phyloP scores from a whole-genome alignment of 2,888 invertebrate species.

The Xylota sylvarum region DNA sequence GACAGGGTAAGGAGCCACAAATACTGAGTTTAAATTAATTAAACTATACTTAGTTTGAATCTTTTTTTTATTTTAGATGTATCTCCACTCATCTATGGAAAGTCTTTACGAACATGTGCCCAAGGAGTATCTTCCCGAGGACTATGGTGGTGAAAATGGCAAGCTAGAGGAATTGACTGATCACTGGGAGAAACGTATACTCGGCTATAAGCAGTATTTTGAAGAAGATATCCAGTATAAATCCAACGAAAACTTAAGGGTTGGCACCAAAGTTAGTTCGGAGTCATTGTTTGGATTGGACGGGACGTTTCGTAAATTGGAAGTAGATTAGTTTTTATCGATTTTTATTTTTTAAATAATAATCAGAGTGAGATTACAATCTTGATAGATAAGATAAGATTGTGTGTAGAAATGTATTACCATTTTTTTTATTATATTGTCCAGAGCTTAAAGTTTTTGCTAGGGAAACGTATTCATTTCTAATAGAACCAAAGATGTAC shows the following conservation, averaged over 20 bases:
- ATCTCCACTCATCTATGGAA: conserved; percentile 84
- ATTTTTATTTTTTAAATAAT: neutral
- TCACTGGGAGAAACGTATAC: conserved; percentile 78
- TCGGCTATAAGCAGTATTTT: conserved; percentile 78
- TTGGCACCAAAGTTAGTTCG: conserved; percentile 78
- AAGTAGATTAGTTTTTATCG: conserved; percentile 79
- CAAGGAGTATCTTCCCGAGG: conserved; percentile 87
- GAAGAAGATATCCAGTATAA: conserved; percentile 80
- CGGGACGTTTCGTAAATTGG: conserved; percentile 81
- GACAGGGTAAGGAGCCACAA: conserved; percentile 85
- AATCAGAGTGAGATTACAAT: too few species aligned
- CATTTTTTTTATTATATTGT: too few species aligned
- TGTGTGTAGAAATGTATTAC: too few species aligned
- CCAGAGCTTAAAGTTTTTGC: too few species aligned
- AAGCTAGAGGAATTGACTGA: conserved; percentile 83
- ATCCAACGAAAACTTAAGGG: conserved; percentile 79
- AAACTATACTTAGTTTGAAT: too few species aligned
- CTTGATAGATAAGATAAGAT: too few species aligned
- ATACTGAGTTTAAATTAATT: neutral
- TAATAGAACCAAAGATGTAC: neutral
- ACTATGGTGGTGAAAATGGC: conserved; percentile 88
- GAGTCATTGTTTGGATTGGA: conserved; percentile 81
- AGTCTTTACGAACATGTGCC: conserved; percentile 85
- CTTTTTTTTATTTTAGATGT: conserved; percentile 83
- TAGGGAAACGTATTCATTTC: too few species aligned